Base-by-base conservation (phyloP, 2,888 invertebrate species). In the Ophion costatus region DNA sequence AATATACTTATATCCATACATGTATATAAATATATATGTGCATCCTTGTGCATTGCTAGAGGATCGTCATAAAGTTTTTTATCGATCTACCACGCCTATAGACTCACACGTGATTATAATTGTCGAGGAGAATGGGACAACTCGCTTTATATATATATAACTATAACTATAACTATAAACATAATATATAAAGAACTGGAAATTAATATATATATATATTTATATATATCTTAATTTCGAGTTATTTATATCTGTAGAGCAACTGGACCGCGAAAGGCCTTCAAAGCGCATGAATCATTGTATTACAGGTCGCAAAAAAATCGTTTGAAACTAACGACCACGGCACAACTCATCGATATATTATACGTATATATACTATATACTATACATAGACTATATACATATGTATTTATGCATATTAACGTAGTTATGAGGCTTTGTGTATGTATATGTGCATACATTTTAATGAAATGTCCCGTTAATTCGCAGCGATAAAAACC, bases 381-480 rank as follows among this genome's bases (percentile, higher is more conserved):
- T n/a, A n/a, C n/a, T n/a, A n/a, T n/a, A n/a, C n/a, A n/a, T n/a
- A n/a, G n/a, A n/a, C 69, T 69, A 24, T 7, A 14, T 69, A 22
- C 3, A 17, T n/a, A 56, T 9, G 33, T 59, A 59, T 20, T 22
- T 20, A 20, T 59, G 24, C 56, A 59, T 45, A 42, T 51, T 17
- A 14, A 17, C 51, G 51, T 17, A 51, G 5, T 17, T 51, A 51
- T 17, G 51, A 51, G 14, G 5, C 17, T 45, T 14, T 51, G 51
- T 17, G 14, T 51, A 14, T 67, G 24, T 33, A 74, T 20, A 73
- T 45, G 64, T 22, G 66, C 59, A 33, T 64, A 69, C n/a, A 61
- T 70, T 70, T 81, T 84, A 86, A 79, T 79, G 67, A 86, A 84
- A 82, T 79, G 76, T 83, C 81, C 81, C 83, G 83, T 86, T 84